Evolutionary conservation across 23 tunicate genomes (phyloP).

Genomic region (Clavelina lepadiformis): DNA sequence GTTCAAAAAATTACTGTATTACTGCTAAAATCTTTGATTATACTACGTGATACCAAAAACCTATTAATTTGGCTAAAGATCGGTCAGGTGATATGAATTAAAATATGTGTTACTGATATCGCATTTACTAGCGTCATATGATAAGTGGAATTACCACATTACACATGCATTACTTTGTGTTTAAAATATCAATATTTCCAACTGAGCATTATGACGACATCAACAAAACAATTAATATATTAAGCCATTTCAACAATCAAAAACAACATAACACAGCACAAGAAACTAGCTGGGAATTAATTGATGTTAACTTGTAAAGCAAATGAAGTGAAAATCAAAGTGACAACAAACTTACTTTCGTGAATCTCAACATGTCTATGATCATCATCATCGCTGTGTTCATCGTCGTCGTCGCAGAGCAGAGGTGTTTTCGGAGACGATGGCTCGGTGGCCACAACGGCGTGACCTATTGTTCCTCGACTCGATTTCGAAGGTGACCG

Average conservation of each 20-base stretch:
- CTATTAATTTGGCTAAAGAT: too few relatives aligned
- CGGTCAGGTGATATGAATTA: too few relatives aligned
- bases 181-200: too few relatives aligned
- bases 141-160: too few relatives aligned
- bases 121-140: too few relatives aligned
- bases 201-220: too few relatives aligned
- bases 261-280: neutral
- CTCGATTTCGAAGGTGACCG: conserved; percentile 11
- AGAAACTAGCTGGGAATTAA: neutral
- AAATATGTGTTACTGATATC: too few relatives aligned
- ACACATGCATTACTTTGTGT: too few relatives aligned
- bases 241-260: neutral
- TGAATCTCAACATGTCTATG: conserved; percentile 73
- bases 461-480: conserved; percentile 37
- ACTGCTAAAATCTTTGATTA: too few relatives aligned
- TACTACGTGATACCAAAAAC: too few relatives aligned
- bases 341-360: conserved; percentile 55
- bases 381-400: conserved; percentile 54
- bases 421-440: conserved; percentile 90
- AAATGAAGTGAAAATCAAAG: neutral
- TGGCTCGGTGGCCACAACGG: conserved; percentile 70
- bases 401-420: conserved; percentile 61
- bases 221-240: neutral
- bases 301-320: too few relatives aligned
- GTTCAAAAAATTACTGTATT: too few relatives aligned